These are phyloP conservation scores for Andrena flavipes DNA, from an alignment of 2,888 invertebrate genomes.

Conservation along the genomic window DNA sequence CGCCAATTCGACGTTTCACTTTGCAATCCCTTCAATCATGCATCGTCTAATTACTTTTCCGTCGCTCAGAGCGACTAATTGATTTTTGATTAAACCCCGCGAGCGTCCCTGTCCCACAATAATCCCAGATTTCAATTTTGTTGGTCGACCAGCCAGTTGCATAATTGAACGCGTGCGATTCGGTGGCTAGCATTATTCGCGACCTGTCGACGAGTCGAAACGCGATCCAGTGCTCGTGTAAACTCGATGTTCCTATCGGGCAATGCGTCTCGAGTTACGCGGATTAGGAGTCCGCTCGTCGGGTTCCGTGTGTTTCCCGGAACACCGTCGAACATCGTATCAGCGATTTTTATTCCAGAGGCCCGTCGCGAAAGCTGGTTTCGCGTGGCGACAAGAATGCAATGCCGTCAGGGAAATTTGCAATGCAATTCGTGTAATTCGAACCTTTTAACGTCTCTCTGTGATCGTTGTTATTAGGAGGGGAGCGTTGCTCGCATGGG, in stretches of 20 bases:
- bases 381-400: conserved; percentile 12
- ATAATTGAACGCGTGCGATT: conserved; percentile 43
- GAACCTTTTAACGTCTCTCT: not conserved
- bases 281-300: conserved; percentile 56
- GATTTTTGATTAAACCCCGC: conserved; percentile 45
- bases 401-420: not conserved
- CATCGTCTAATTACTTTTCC: conserved; percentile 45
- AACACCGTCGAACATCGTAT: conserved; percentile 47
- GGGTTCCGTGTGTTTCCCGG: conserved; percentile 62
- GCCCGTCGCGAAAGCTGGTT: not conserved
- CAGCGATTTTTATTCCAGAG: conserved; percentile 47
- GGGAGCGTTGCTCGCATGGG: not conserved
- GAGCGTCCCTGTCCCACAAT: not conserved
- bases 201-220: conserved; percentile 58
- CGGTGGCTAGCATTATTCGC: conserved; percentile 37
- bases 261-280: conserved; percentile 64
- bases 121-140: conserved; percentile 33
- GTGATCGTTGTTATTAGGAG: not conserved
- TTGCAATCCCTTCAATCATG: conserved; percentile 16
- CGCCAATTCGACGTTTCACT: not conserved
- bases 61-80: conserved; percentile 28
- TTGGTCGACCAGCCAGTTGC: conserved; percentile 23
- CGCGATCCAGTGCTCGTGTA: conserved; percentile 60
- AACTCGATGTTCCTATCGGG: conserved; percentile 62
- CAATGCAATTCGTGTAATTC: not conserved